A percentile compares a stretch with the other conserved stretches of the same genome.
Conservation (phyloP, 2,888 invertebrate species). For the Ernsta delagoae region DNA sequence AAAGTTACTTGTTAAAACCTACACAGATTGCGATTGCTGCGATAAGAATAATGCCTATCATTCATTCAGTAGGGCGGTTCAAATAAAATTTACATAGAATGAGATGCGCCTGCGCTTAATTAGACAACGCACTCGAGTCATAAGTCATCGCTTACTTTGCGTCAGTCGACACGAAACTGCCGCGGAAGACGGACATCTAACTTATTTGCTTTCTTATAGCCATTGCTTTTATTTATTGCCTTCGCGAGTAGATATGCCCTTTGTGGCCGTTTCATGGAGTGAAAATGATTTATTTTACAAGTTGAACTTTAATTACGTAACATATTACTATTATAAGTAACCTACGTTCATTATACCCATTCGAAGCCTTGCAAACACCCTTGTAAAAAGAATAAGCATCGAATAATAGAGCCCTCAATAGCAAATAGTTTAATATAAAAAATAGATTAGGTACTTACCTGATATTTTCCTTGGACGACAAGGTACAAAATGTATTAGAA, state of each 20-base stretch:
- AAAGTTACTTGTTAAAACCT: conserved; percentile 39
- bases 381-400: too few species aligned
- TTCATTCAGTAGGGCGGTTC: conserved; percentile 49
- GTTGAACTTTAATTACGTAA: background rate
- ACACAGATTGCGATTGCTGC: conserved; percentile 41
- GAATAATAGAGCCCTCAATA: too few species aligned
- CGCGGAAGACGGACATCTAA: conserved; percentile 46
- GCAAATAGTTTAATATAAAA: too few species aligned
- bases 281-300: conserved; percentile 22
- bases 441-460: too few species aligned
- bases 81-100: conserved; percentile 70
- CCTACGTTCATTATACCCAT: too few species aligned
- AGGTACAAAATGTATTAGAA: too few species aligned
- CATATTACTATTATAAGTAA: too few species aligned
- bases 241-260: conserved; percentile 43
- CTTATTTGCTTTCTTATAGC: conserved; percentile 48
- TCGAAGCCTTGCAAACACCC: too few species aligned
- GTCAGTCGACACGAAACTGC: conserved; percentile 50
- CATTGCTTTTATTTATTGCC: conserved; percentile 47
- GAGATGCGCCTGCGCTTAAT: conserved; percentile 70
- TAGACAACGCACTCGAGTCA: conserved; percentile 63
- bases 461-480: background rate
- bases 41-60: conserved; percentile 47
- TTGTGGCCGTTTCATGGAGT: conserved; percentile 22
- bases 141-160: conserved; percentile 68